These are phyloP conservation scores for Hestina assimilis DNA, from an alignment of 1,140 invertebrate genomes.

Conservation along the genomic window DNA sequence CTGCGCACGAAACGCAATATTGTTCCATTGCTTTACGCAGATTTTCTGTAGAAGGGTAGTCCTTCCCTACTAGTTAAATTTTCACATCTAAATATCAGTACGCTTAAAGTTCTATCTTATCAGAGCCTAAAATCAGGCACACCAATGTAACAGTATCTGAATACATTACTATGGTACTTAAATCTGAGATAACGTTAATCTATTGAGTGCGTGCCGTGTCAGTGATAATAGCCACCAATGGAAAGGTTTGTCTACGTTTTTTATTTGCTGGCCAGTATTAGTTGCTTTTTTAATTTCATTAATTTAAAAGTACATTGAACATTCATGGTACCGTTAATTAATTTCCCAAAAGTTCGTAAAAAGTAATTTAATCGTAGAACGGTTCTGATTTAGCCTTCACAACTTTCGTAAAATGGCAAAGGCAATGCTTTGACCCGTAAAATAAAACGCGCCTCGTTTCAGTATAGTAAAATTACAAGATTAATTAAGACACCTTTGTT, in stretches of 20 bases:
- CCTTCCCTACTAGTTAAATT: too few species aligned
- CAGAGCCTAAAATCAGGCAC: constrained; percentile 9
- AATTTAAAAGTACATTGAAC: too few species aligned
- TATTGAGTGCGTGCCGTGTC: constrained; percentile 36
- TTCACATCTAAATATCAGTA: background rate
- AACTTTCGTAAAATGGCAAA: constrained; percentile 1
- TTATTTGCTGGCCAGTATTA: background rate
- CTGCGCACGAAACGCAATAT: too few species aligned
- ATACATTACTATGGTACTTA: constrained; percentile 18
- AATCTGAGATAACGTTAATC: constrained; percentile 43
- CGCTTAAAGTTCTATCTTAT: constrained; percentile 8
- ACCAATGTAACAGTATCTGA: constrained; percentile 13
- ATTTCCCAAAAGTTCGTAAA: background rate
- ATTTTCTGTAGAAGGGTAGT: too few species aligned
- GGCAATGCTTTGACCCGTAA: background rate
- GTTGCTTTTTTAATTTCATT: background rate
- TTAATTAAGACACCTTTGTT: too few species aligned
- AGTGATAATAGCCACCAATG: constrained; percentile 15
- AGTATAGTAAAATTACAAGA: too few species aligned
- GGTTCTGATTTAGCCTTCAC: constrained; percentile 2
- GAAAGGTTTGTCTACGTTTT: background rate
- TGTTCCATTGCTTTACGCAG: too few species aligned
- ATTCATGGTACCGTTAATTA: too few species aligned
- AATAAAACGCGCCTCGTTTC: too few species aligned
- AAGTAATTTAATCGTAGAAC: constrained; percentile 4